Base-by-base conservation (phyloP, 1,140 invertebrate genomes). In the Aphis gossypii region DNA sequence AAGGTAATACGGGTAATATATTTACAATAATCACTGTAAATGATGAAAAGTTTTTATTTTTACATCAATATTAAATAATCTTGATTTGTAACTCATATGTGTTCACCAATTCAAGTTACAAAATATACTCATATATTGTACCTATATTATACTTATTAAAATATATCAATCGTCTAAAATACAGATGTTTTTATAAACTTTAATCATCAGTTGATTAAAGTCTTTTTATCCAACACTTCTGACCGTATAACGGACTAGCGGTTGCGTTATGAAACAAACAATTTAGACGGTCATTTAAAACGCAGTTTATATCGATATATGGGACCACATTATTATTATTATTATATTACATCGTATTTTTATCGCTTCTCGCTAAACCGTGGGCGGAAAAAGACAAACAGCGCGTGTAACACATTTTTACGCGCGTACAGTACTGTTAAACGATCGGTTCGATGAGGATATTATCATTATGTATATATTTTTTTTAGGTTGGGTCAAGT, bases 331-430 rank as follows among this genome's bases (percentile, higher is more conserved):
- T 86, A 86, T 46, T 44, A 44, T 46, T 60, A 60, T 86, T 46
- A 86, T 86, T 86, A 76, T 76, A 86, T 86, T 46, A 86, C 41
- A 86, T n/a, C 44, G 84, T 30, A 86, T 46, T 86, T 86, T 46
- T 86, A 86, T 86, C 38, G 41, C 44, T 86, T 86, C 83, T 23
- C 83, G 23, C 41, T 30, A 86, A 86, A 86, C 41, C 84, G 84
- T 86, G 25, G 84, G 84, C 41, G 44, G 84, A 14, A 76, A 76
- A 86, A 86, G 84, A 86, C 44, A 46, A 86, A 41, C 84, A 86
- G 44, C 60, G 60, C 14, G 60, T 76, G 60, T 76, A 76, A 76
- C 60, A 76, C 30, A 46, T 46, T 46, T n/a, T 46, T 46, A 86
- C 44, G 44, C 44, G 84, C 84, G 38, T 41, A 41, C 38, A 25